Evolutionary conservation across 2,888 invertebrate genomes (phyloP).

Genomic region (Ethmia dodecea): DNA sequence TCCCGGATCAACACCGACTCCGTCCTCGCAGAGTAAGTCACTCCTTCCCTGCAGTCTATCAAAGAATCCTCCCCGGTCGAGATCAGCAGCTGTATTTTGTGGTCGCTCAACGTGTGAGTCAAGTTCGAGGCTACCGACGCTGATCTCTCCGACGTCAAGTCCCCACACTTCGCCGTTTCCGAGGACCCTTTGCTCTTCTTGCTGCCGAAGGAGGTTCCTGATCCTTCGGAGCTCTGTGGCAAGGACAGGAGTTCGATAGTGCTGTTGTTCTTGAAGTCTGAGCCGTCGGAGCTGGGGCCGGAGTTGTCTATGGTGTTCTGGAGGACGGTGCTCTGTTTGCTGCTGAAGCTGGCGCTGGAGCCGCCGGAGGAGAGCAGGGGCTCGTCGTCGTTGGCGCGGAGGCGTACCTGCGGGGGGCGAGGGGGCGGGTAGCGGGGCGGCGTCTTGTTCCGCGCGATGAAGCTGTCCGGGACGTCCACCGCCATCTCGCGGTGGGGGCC

Average conservation of each 20-base stretch:
- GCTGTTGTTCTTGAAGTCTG: constrained; percentile 62
- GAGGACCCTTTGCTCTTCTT: constrained; percentile 65
- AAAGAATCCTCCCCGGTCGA: constrained; percentile 68
- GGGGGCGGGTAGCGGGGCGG: constrained; percentile 94
- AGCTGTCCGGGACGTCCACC: constrained; percentile 97
- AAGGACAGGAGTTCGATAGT: constrained; percentile 48
- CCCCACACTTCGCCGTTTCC: constrained; percentile 65
- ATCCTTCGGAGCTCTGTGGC: constrained; percentile 66
- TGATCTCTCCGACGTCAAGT: constrained; percentile 49
- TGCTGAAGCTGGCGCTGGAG: constrained; percentile 64
- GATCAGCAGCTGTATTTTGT: constrained; percentile 65
- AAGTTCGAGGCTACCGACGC: constrained; percentile 51
- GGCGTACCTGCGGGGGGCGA: constrained; percentile 81
- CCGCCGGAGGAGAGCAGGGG: constrained; percentile 69
- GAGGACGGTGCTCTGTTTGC: constrained; percentile 64
- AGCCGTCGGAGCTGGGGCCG: constrained; percentile 57
- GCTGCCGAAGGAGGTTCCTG: constrained; percentile 60
- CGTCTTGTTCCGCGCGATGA: constrained; percentile 93
- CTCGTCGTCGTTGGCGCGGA: constrained; percentile 63
- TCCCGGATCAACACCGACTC: constrained; percentile 70
- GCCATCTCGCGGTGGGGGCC: constrained; percentile 98
- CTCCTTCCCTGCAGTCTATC: constrained; percentile 64
- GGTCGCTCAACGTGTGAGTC: constrained; percentile 55
- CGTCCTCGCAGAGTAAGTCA: constrained; percentile 66
- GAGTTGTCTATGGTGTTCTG: constrained; percentile 51